These are phyloP conservation scores for Nomada lathburiana DNA, from an alignment of 2,888 invertebrate species.

Conservation along the genomic window DNA sequence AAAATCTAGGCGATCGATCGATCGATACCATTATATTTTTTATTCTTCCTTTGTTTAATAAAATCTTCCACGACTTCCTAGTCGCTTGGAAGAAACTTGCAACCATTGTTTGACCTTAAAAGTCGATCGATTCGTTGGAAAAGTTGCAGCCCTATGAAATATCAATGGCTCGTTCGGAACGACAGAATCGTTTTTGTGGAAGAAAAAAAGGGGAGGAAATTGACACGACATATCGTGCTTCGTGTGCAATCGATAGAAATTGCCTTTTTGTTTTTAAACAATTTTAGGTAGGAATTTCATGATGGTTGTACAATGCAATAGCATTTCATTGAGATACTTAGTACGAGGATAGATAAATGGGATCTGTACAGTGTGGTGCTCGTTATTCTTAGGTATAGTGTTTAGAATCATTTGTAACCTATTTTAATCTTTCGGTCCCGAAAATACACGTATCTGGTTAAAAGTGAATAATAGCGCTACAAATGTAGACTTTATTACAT, in stretches of 20 bases:
- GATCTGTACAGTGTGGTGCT: neutral
- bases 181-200: neutral
- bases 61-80: slow-evolving; percentile 8
- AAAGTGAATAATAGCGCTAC: too few relatives aligned
- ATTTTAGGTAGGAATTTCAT: slow-evolving; percentile 4
- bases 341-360: neutral
- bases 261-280: slow-evolving; percentile 21
- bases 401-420: neutral
- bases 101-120: slow-evolving; percentile 25
- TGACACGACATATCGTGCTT: slow-evolving; percentile 18
- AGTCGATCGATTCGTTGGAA: slow-evolving; percentile 31
- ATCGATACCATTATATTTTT: neutral
- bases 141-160: neutral
- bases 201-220: neutral
- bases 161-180: slow-evolving; percentile 1
- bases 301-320: neutral
- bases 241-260: slow-evolving; percentile 10
- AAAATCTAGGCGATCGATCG: neutral
- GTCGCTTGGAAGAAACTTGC: slow-evolving; percentile 3
- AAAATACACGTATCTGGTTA: too few relatives aligned
- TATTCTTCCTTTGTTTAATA: neutral
- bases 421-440: too few relatives aligned
- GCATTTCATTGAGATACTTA: neutral
- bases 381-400: neutral
- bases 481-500: too few relatives aligned